Percentiles rank a stretch among this genome's conserved stretches.
phyloP scores from a whole-genome alignment of 2,113 vertebrate species.

The Cryptotis parvus region DNA sequence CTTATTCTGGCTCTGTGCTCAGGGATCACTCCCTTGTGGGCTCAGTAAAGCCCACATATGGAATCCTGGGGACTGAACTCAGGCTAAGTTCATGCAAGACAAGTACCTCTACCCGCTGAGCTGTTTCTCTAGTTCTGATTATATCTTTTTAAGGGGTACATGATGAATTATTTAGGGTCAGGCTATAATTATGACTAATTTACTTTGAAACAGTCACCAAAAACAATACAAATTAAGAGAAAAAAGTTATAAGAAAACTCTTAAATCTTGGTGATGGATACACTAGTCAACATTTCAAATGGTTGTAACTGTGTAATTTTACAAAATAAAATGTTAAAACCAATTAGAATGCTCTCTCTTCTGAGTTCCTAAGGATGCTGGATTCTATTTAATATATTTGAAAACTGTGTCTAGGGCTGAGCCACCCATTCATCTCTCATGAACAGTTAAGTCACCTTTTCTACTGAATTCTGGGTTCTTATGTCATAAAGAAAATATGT shows the following conservation, averaged over 20 bases:
- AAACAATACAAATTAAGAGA: neutral
- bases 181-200: conserved; percentile 22
- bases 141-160: conserved; percentile 12
- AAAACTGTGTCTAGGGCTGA: neutral
- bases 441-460: neutral
- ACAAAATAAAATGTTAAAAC: neutral
- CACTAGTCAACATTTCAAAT: neutral
- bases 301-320: too few species aligned
- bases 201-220: conserved; percentile 37
- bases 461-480: neutral
- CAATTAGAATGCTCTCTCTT: neutral
- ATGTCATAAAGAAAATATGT: conserved; percentile 37
- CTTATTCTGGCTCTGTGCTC: too few species aligned
- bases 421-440: neutral
- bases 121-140: neutral
- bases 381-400: conserved; percentile 2
- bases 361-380: neutral
- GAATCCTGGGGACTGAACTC: too few species aligned
- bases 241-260: neutral
- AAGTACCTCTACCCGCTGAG: too few species aligned
- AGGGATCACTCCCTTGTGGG: too few species aligned
- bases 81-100: too few species aligned
- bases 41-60: too few species aligned
- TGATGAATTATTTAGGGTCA: conserved; percentile 28
- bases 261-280: neutral